These are phyloP conservation scores for Zoanthus gigantus DNA, from an alignment of 92 coral and sea anemone species.

Conservation along the genomic window DNA sequence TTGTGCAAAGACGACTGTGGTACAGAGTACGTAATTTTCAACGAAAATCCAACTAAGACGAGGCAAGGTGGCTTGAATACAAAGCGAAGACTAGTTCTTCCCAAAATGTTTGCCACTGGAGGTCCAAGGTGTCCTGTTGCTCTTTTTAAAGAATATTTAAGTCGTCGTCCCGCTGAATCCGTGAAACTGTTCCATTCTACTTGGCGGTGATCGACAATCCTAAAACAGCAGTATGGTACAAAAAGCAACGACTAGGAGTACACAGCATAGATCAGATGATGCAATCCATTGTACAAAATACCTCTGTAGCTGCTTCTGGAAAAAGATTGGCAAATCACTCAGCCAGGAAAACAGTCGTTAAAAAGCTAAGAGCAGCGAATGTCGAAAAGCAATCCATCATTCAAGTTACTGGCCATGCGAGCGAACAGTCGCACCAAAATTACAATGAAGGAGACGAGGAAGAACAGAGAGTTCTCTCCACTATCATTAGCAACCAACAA, in stretches of 20 bases:
- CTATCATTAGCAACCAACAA: too few relatives aligned
- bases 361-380: too few relatives aligned
- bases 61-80: constrained; percentile 53
- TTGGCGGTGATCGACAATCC: constrained; percentile 62
- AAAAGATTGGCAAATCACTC: neutral
- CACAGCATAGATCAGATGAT: constrained; percentile 55
- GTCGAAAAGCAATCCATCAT: too few relatives aligned
- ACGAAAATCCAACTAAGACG: constrained; percentile 60
- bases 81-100: constrained; percentile 41
- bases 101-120: constrained; percentile 57
- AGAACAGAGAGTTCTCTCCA: too few relatives aligned
- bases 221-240: constrained; percentile 33
- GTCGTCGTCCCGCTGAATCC: constrained; percentile 41
- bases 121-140: constrained; percentile 45
- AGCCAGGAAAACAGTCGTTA: neutral
- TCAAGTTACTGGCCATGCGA: too few relatives aligned
- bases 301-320: neutral
- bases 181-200: constrained; percentile 53
- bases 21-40: constrained; percentile 10
- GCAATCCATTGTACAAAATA: constrained; percentile 55
- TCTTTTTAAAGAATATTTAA: constrained; percentile 52
- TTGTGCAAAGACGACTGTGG: constrained; percentile 23
- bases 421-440: too few relatives aligned
- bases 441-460: too few relatives aligned
- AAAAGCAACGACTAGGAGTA: constrained; percentile 61